Base-by-base conservation (phyloP, 1,140 invertebrate genomes). In the Achroia grisella region DNA sequence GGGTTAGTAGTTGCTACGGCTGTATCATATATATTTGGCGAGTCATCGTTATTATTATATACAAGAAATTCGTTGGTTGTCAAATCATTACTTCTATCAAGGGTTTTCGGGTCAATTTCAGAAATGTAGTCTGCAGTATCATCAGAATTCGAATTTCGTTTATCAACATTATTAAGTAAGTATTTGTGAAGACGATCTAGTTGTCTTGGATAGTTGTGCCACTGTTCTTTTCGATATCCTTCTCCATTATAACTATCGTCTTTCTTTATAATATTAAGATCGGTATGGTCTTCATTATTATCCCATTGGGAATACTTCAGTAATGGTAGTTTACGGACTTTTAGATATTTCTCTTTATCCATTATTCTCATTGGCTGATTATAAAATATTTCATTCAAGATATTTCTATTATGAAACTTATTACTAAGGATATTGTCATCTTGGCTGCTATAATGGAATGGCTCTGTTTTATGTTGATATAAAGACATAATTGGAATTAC, bases 181-280 rank as follows among this genome's bases (percentile, higher is more conserved):
- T 62, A 59, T 27, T 60, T 62, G 44, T 82, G 64, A n/a, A 82
- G 78, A 14, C 78, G 78, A 54, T 82, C 75, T 10, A 82, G 46
- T 34, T 78, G 75, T 44, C 75, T 56, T 4, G 78, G 78, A 52
- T 82, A 82, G 43, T 82, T 79, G 36, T 79, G 78, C 78, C 78
- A 79, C 51, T 82, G 78, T 53, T 82, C 65, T 71, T 79, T 71
- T 36, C 75, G 50, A 44, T 62, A 76, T 2, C 78, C 73, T 33
- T 76, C 59, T 15, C 66, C 68, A 27, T 75, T 56, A 32, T 68
- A 66, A 37, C 62, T 71, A 10, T 70, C 61, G 27, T 67, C 57
- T 45, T 71, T 67, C 32, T 63, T 64, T 11, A 57, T 32, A 13
- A 34, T 37, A 46, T 56, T 66, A 10, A 53, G 48, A 44, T 52